Evolutionary conservation across 2,888 invertebrate genomes (phyloP).

Genomic region (Pterobdella sp.): DNA sequence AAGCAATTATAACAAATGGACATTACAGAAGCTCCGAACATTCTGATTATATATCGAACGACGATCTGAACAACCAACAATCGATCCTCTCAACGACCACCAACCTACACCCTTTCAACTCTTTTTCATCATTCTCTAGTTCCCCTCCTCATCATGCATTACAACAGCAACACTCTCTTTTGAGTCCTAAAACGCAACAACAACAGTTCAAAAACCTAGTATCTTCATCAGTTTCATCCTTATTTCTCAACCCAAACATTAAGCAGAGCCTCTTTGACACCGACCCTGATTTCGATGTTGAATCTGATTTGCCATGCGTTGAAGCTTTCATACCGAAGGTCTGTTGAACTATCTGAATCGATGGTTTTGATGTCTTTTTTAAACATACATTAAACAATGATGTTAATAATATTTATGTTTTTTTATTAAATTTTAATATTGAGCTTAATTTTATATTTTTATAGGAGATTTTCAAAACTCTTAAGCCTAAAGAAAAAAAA

Average conservation of each 20-base stretch:
- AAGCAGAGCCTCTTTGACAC: slow-evolving; percentile 2
- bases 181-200: neutral
- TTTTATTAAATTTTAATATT: no score
- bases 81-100: neutral
- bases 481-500: slow-evolving; percentile 75
- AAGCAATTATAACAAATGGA: neutral
- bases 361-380: neutral
- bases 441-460: no score
- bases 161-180: slow-evolving; percentile 12
- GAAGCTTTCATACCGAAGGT: slow-evolving; percentile 64
- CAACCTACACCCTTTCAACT: neutral
- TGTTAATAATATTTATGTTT: neutral
- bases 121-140: neutral
- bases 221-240: slow-evolving; percentile 15
- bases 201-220: neutral
- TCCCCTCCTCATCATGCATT: neutral
- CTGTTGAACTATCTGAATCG: neutral
- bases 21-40: slow-evolving; percentile 18
- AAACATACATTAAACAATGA: neutral
- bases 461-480: slow-evolving; percentile 61
- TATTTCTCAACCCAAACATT: slow-evolving; percentile 8
- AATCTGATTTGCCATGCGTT: slow-evolving; percentile 70
- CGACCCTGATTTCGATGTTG: slow-evolving; percentile 53
- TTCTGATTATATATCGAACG: neutral
- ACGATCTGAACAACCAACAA: neutral